Conservation (phyloP, 2,797 vertebrate species). For the Xyrichtys novacula region DNA sequence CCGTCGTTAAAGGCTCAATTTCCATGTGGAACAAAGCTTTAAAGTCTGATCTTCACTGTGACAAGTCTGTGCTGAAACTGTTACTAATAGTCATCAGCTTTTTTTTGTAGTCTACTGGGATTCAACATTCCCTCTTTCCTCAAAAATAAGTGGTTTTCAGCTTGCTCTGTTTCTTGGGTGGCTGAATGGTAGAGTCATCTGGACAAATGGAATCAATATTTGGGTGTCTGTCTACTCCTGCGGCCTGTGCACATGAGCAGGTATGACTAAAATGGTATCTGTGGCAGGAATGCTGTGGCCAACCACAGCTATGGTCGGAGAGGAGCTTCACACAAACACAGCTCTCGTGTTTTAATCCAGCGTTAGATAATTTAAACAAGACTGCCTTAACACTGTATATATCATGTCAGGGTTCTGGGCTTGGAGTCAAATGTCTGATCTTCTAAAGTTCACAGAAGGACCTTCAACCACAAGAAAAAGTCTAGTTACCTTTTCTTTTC, state of each 20-base stretch:
- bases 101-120: not conserved
- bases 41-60: not conserved
- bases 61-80: conserved; percentile 13
- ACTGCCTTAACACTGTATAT: conserved; percentile 47
- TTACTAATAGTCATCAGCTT: conserved; percentile 23
- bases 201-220: conserved; percentile 63
- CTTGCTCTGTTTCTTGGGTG: conserved; percentile 44
- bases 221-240: conserved; percentile 67
- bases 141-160: conserved; percentile 26
- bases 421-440: conserved; percentile 41
- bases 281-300: conserved; percentile 67
- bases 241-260: conserved; percentile 61
- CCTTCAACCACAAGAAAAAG: conserved; percentile 4
- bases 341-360: conserved; percentile 61
- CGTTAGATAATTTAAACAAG: conserved; percentile 63
- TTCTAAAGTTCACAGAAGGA: conserved; percentile 21
- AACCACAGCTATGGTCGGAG: conserved; percentile 74
- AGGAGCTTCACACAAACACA: conserved; percentile 71
- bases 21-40: conserved; percentile 27
- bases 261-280: conserved; percentile 73
- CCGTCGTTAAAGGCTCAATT: conserved; percentile 27
- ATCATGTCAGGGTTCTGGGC: conserved; percentile 42
- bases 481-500: not conserved
- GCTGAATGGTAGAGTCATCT: conserved; percentile 65
- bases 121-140: conserved; percentile 17